phyloP scores from a whole-genome alignment of 2,888 invertebrate species.

The Leptopilina syphax region DNA sequence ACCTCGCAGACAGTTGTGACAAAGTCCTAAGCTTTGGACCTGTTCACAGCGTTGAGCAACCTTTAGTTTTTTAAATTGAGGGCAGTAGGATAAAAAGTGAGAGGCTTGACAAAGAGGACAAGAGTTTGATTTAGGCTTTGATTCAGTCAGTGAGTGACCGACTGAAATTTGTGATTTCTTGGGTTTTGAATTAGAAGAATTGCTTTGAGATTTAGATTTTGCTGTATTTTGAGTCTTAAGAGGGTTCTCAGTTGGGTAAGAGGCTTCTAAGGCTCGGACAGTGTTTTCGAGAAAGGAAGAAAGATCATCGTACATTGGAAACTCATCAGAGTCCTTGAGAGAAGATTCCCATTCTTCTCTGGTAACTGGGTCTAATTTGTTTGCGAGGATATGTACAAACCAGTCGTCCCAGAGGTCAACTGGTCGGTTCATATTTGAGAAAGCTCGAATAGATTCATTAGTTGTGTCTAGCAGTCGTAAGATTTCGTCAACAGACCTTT shows the following conservation, averaged over 20 bases:
- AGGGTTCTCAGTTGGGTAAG: neutral
- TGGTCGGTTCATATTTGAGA: slow-evolving; percentile 39
- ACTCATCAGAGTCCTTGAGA: neutral
- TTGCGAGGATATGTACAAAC: slow-evolving; percentile 43
- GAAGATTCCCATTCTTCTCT: slow-evolving; percentile 46
- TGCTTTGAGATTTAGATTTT: neutral
- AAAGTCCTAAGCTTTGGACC: neutral
- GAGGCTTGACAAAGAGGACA: neutral
- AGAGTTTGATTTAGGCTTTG: neutral
- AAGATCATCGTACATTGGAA: neutral
- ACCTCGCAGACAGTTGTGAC: neutral
- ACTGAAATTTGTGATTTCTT: neutral
- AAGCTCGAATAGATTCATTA: slow-evolving; percentile 37
- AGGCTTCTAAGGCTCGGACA: neutral
- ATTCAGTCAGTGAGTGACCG: neutral
- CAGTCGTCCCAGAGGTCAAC: slow-evolving; percentile 46
- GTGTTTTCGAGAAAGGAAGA: neutral
- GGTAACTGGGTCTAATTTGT: slow-evolving; percentile 43
- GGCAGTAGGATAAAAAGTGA: neutral
- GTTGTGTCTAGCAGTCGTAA: slow-evolving; percentile 45
- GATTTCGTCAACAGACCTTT: slow-evolving; percentile 36
- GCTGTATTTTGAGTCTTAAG: neutral
- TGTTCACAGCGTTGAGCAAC: neutral
- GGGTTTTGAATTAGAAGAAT: neutral
- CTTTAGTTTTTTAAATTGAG: neutral